Conservation (phyloP, 1,140 invertebrate genomes). For the Psix sp. region DNA sequence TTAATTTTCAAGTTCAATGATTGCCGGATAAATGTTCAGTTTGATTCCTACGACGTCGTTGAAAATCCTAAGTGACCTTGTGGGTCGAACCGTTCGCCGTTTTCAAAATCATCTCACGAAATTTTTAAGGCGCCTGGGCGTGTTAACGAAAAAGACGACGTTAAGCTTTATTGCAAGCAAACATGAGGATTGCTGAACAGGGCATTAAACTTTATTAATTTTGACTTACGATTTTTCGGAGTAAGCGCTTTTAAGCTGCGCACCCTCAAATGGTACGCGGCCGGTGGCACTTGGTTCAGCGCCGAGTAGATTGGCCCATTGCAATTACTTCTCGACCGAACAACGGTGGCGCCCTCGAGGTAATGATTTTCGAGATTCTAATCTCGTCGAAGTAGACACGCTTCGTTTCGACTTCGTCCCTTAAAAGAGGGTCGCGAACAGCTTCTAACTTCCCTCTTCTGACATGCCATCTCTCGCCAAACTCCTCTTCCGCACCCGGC, state of each 20-base stretch:
- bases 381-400: slow-evolving; percentile 64
- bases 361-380: slow-evolving; percentile 73
- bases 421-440: slow-evolving; percentile 45
- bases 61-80: too few species aligned
- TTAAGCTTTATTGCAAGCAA: slow-evolving; percentile 62
- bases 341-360: slow-evolving; percentile 49
- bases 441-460: slow-evolving; percentile 44
- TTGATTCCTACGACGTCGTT: too few species aligned
- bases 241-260: slow-evolving; percentile 23
- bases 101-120: too few species aligned
- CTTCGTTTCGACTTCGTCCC: slow-evolving; percentile 59
- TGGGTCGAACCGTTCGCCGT: too few species aligned
- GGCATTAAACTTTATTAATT: slow-evolving; percentile 61
- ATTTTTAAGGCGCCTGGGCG: too few species aligned
- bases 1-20: too few species aligned
- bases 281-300: slow-evolving; percentile 23
- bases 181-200: slow-evolving; percentile 41
- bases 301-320: slow-evolving; percentile 58
- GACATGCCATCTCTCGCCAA: slow-evolving; percentile 34
- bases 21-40: too few species aligned
- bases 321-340: slow-evolving; percentile 58
- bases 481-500: slow-evolving; percentile 55
- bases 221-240: slow-evolving; percentile 47
- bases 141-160: slow-evolving; percentile 27
- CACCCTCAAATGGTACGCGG: slow-evolving; percentile 23